Base-by-base conservation (phyloP, 2,797 vertebrate genomes). In the Picus viridis region DNA sequence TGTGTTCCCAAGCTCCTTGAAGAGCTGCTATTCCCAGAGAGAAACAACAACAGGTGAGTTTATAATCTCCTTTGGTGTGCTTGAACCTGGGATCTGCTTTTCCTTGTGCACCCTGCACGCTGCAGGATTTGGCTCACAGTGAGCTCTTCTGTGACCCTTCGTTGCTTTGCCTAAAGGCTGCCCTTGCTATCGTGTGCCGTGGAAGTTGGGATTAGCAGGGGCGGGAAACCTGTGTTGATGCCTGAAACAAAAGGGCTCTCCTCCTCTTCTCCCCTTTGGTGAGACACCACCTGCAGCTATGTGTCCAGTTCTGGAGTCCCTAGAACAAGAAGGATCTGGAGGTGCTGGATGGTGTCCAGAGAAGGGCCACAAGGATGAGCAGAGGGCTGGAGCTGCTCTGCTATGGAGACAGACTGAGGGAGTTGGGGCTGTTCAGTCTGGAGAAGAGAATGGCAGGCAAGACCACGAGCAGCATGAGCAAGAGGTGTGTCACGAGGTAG, bases 21-120 rank as follows among this genome's bases (percentile, higher is more conserved):
- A 93, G 72, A 90, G 88, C 69, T 67, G 62, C 82, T 82, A 94
- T 94, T 90, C 70, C 82, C 45, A 92, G 92, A 64, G 81, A 87
- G 39, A 92, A 94, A 89, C 91, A 58, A 6, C 59, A 91, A 63
- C 82, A 84, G 69, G 57, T 36, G 7, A 74, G 43, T 96, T 95
- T 84, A 82, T 82, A 83, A 72, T 86, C 71, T 91, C 1, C 1
- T 74, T 90, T 75, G 84, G 69, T 82, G 54, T 71, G 89, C 80
- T 32, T 8, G 8, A 69, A 26, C 57, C 72, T 71, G 53, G 12
- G 65, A 91, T 95, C 88, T 59, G 51, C 62, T 94, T 96, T 95
- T 89, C 68, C 86, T 93, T 61, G 58, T 53, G 61, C 41, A 15
- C 62, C 23, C 62, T 83, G 76, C 41, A 87, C 29, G 20, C 59